A percentile compares a stretch with the other conserved stretches of the same genome.
Conservation (phyloP, 64 coral and sea anemone species). For the Anthopleura sola region DNA sequence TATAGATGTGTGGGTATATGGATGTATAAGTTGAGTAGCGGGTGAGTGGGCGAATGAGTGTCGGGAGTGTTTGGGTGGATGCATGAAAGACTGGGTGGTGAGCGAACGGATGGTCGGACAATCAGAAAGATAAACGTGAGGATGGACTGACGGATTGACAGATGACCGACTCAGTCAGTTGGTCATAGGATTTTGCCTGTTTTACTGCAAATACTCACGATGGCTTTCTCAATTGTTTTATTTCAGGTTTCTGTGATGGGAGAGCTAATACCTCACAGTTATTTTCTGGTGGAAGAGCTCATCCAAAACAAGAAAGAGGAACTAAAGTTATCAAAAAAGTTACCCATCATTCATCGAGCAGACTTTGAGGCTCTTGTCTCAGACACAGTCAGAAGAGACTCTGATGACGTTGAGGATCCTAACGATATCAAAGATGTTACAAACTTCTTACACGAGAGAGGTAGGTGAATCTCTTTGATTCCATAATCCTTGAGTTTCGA, state of each 20-base stretch:
- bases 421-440: conserved; percentile 81
- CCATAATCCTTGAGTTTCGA: not conserved
- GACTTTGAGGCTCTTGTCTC: conserved; percentile 79
- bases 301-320: conserved; percentile 55
- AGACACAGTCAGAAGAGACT: conserved; percentile 60
- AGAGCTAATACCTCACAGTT: conserved; percentile 83
- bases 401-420: conserved; percentile 68
- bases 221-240: not conserved
- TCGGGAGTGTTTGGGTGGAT: too few relatives aligned
- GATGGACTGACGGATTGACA: too few relatives aligned
- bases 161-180: too few relatives aligned
- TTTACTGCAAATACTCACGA: too few relatives aligned
- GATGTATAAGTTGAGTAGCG: not conserved
- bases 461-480: not conserved
- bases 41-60: not conserved
- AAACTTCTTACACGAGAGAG: conserved; percentile 88
- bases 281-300: conserved; percentile 47
- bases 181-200: too few relatives aligned
- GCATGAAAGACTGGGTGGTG: too few relatives aligned
- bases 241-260: conserved; percentile 75
- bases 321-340: conserved; percentile 22
- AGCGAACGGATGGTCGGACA: too few relatives aligned
- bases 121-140: too few relatives aligned
- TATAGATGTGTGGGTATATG: too few relatives aligned
- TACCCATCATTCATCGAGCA: conserved; percentile 75